phyloP scores from a whole-genome alignment of 2,888 invertebrate species.

The Melanargia galathea region DNA sequence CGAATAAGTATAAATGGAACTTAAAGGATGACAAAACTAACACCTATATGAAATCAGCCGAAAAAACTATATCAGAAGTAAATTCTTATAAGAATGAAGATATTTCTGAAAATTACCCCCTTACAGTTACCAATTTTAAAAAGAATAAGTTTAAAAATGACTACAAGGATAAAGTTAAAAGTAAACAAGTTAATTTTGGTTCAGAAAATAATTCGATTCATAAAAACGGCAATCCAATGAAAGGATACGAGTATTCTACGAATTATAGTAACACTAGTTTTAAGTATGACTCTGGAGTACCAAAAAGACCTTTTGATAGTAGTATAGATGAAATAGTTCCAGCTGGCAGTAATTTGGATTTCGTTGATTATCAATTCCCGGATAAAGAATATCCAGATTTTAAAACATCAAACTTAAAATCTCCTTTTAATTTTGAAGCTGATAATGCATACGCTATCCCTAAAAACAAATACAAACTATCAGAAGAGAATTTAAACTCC shows the following conservation, averaged over 20 bases:
- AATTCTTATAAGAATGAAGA: constrained; percentile 44
- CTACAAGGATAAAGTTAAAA: constrained; percentile 62
- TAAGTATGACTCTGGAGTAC: constrained; percentile 57
- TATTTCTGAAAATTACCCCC: constrained; percentile 46
- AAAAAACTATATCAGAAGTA: constrained; percentile 31
- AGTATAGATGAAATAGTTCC: constrained; percentile 63
- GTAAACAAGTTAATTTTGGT: constrained; percentile 55
- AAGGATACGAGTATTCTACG: constrained; percentile 67
- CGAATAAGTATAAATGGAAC: constrained; percentile 24
- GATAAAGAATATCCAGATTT: constrained; percentile 57
- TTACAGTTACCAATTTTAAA: constrained; percentile 48
- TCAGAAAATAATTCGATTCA: constrained; percentile 49
- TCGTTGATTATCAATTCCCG: constrained; percentile 57
- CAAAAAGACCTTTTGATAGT: constrained; percentile 55
- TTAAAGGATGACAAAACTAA: constrained; percentile 31
- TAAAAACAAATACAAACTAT: constrained; percentile 53
- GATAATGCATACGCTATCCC: constrained; percentile 49
- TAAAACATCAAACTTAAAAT: constrained; percentile 57
- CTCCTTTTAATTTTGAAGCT: constrained; percentile 55
- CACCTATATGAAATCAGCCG: constrained; percentile 5
- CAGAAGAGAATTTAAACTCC: constrained; percentile 57
- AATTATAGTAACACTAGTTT: constrained; percentile 65
- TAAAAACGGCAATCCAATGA: constrained; percentile 57
- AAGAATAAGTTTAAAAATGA: constrained; percentile 48
- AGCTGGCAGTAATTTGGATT: constrained; percentile 66